Evolutionary conservation across 2,113 vertebrate species (phyloP).

Genomic region (Ranitomeya imitator): DNA sequence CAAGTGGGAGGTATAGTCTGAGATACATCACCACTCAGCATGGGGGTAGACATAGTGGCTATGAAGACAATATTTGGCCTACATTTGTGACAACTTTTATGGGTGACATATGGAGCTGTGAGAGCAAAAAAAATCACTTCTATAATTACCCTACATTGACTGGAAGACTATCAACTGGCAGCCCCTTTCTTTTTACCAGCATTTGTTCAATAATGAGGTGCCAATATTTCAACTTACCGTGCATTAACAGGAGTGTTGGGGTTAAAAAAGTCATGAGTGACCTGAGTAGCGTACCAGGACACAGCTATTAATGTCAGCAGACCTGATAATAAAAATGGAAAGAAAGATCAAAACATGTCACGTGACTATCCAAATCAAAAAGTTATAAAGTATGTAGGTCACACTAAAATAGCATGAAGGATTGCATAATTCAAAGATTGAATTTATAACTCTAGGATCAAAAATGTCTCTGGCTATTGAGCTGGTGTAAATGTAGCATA

Average conservation of each 20-base stretch:
- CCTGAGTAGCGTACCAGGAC: constrained; percentile 91
- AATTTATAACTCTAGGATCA: background rate
- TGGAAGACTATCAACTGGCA: too few relatives aligned
- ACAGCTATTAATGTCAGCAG: constrained; percentile 89
- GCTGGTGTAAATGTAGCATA: background rate
- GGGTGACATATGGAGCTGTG: background rate
- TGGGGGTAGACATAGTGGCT: background rate
- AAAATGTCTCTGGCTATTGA: background rate
- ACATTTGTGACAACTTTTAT: background rate
- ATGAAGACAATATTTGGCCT: constrained; percentile 1
- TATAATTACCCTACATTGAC: background rate
- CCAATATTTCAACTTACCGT: constrained; percentile 72
- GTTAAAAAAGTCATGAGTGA: constrained; percentile 93
- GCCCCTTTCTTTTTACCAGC: background rate
- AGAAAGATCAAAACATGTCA: background rate
- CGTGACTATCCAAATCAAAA: background rate
- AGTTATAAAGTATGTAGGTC: background rate
- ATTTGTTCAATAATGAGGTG: background rate
- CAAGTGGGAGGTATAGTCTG: background rate
- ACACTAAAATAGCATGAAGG: background rate
- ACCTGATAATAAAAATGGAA: constrained; percentile 70
- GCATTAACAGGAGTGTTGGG: constrained; percentile 89
- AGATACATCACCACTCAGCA: background rate
- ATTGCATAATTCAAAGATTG: too few relatives aligned
- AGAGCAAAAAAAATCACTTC: background rate